Base-by-base conservation (phyloP, 2,797 vertebrate species). In the Trachops cirrhosus region DNA sequence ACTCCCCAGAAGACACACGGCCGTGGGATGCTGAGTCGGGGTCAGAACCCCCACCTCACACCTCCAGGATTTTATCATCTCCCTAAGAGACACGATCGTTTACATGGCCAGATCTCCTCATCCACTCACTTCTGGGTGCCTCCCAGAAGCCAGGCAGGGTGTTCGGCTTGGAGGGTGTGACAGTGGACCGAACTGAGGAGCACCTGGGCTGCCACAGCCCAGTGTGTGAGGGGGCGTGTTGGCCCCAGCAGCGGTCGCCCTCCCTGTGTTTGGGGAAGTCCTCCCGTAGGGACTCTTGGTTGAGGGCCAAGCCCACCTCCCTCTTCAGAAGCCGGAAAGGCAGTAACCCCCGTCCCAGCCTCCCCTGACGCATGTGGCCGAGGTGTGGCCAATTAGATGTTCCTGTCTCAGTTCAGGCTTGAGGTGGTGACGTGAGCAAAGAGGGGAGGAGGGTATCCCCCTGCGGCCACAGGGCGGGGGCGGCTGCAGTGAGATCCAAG, bases 251-350 rank as follows among this genome's bases (percentile, higher is more conserved):
- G 37, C 0, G 1, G 32, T 48, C 8, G 9, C 34, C 48, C 15
- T 64, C 9, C 48, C n/a, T 32, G 19, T 24, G 9, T 57, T 7
- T 21, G 9, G 18, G 11, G n/a, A 44, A 73, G 15, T 15, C 41
- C 39, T 5, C 46, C 18, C 0, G 0, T 4, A 2, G 32, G 9
- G 19, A 57, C 41, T 29, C 9, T 18, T 24, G 24, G n/a, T 79
- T 9, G 46, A 57, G 78, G 88, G 24, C 64, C 8, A 2, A 52
- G 12, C 18, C 59, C 29, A 4, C 21, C 22, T 29, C 34, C 9
- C 3, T 4, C 46, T 41, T 15, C 6, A 44, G 44, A 78, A 71
- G 22, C 15, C 21, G 1, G 16, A 21, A 32, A 29, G 29, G 32
- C 78, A 46, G 21, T 34, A 12, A 44, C 34, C 46, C 21, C 6